Percentiles rank a stretch among this genome's conserved stretches.
phyloP scores from a whole-genome alignment of 2,888 invertebrate genomes.

The Ormia ochracea region DNA sequence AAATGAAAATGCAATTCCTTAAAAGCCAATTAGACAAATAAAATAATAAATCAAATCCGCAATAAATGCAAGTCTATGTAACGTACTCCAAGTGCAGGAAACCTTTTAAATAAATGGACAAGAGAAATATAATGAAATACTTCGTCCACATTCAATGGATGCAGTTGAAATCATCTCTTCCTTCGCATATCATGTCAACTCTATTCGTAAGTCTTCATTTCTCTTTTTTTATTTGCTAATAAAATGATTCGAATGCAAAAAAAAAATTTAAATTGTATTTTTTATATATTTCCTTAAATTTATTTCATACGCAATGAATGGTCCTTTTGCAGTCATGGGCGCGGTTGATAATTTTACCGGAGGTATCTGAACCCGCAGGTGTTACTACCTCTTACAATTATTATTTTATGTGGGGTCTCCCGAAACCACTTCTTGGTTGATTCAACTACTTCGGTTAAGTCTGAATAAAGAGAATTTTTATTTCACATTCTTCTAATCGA shows the following conservation, averaged over 20 bases:
- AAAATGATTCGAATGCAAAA: constrained; percentile 51
- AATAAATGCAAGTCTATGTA: neutral
- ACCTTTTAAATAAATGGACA: neutral
- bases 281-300: neutral
- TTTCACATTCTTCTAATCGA: too few species aligned
- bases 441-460: too few species aligned
- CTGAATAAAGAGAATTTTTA: too few species aligned
- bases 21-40: constrained; percentile 56
- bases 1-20: constrained; percentile 55
- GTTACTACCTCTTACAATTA: too few species aligned
- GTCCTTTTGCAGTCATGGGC: neutral
- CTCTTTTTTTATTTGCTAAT: constrained; percentile 6
- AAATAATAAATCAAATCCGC: constrained; percentile 58
- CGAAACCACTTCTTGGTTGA: too few species aligned
- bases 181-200: neutral
- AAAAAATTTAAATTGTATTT: constrained; percentile 30
- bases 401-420: too few species aligned
- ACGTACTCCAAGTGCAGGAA: neutral
- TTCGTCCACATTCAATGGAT: neutral
- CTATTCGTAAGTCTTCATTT: neutral
- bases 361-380: too few species aligned
- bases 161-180: neutral
- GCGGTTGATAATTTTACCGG: too few species aligned
- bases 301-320: neutral
- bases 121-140: neutral